Conservation (phyloP, 2,888 invertebrate species). For the Epistrophe eligans region DNA sequence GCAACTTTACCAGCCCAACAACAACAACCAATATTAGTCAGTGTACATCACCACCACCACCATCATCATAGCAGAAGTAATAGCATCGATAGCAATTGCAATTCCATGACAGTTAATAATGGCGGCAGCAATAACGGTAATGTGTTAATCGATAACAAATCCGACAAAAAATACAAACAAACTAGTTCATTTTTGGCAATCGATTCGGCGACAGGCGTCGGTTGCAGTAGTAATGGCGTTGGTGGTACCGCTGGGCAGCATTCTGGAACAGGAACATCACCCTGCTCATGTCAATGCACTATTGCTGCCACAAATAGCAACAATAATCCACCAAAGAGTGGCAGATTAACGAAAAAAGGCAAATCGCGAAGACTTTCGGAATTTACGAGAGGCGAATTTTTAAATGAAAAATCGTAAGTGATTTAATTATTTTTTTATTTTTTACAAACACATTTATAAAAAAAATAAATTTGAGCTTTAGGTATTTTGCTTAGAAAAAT, state of each 20-base stretch:
- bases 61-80: conserved; percentile 66
- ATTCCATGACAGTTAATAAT: conserved; percentile 63
- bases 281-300: conserved; percentile 69
- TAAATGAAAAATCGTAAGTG: conserved; percentile 85
- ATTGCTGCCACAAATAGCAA: conserved; percentile 28
- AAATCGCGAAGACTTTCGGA: conserved; percentile 84
- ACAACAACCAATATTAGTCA: conserved; percentile 69
- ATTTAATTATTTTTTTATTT: conserved; percentile 66
- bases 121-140: conserved; percentile 51
- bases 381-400: conserved; percentile 84
- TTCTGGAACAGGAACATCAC: conserved; percentile 55
- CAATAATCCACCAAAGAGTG: conserved; percentile 31
- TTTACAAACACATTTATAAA: conserved; percentile 11
- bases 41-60: conserved; percentile 72
- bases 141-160: conserved; percentile 62
- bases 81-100: conserved; percentile 70
- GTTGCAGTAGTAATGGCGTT: conserved; percentile 14
- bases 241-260: conserved; percentile 17
- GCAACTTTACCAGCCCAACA: conserved; percentile 52
- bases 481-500: conserved; percentile 39
- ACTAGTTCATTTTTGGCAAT: conserved; percentile 58
- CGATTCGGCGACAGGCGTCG: conserved; percentile 26
- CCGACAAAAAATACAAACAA: conserved; percentile 68
- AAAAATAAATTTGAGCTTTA: conserved; percentile 23
- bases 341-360: conserved; percentile 80